phyloP scores from a whole-genome alignment of 1,140 invertebrate species.

The Aporrectodea caliginosa region DNA sequence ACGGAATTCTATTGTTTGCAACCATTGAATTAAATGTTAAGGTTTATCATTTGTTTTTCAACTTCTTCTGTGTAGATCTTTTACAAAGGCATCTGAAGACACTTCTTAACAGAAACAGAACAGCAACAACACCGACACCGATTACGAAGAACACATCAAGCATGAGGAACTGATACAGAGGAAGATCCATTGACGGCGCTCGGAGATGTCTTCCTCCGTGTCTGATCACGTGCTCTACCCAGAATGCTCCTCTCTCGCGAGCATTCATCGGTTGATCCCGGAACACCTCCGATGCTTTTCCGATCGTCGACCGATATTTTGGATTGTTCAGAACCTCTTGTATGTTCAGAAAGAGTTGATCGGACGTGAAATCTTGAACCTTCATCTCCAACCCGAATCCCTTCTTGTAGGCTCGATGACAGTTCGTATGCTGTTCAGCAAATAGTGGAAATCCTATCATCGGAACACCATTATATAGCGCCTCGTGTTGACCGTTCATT shows the following conservation, averaged over 20 bases:
- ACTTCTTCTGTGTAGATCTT: too few relatives aligned
- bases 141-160: slow-evolving; percentile 20
- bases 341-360: slow-evolving; percentile 39
- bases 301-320: slow-evolving; percentile 5
- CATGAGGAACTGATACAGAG: slow-evolving; percentile 21
- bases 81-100: too few relatives aligned
- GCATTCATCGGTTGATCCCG: slow-evolving; percentile 15
- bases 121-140: too few relatives aligned
- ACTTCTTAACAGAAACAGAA: too few relatives aligned
- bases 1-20: too few relatives aligned
- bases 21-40: too few relatives aligned
- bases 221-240: slow-evolving; percentile 25
- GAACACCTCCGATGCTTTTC: slow-evolving; percentile 23
- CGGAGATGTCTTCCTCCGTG: slow-evolving; percentile 26
- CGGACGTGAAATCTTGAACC: slow-evolving; percentile 36
- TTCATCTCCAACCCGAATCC: slow-evolving; percentile 49
- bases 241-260: slow-evolving; percentile 6
- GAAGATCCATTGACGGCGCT: neutral
- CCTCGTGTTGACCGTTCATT: slow-evolving; percentile 69
- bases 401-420: slow-evolving; percentile 43
- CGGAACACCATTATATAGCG: slow-evolving; percentile 69
- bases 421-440: slow-evolving; percentile 63
- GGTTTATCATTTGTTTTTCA: too few relatives aligned
- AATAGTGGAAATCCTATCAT: slow-evolving; percentile 69
- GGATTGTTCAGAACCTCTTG: slow-evolving; percentile 27